These are phyloP conservation scores for Lithobates pipiens DNA, from an alignment of 2,797 vertebrate species.

Conservation along the genomic window DNA sequence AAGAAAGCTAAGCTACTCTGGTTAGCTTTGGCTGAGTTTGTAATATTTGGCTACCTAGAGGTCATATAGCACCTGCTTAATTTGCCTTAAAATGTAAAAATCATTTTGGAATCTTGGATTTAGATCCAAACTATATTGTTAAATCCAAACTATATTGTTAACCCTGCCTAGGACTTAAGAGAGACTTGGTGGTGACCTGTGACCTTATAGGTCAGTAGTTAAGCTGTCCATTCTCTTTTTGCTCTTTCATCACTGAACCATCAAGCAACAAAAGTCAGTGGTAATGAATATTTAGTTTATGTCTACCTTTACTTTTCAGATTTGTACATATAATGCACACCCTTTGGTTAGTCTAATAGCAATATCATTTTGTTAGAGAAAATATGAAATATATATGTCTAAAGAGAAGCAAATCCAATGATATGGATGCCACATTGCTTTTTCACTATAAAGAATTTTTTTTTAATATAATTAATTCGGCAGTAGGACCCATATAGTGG, in stretches of 20 bases:
- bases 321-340: neutral
- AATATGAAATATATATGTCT: neutral
- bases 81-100: conserved; percentile 66
- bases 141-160: conserved; percentile 60
- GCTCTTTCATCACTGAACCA: conserved; percentile 69
- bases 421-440: neutral
- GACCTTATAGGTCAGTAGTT: conserved; percentile 86
- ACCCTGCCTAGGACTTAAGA: conserved; percentile 67
- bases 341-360: neutral
- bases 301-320: neutral
- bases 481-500: neutral
- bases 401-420: neutral
- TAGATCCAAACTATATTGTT: conserved; percentile 63
- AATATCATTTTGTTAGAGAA: neutral
- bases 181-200: conserved; percentile 79
- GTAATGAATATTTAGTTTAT: conserved; percentile 53
- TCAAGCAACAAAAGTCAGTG: conserved; percentile 76
- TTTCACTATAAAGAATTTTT: neutral
- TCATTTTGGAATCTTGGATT: conserved; percentile 63
- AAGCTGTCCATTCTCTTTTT: conserved; percentile 81
- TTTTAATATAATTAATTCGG: neutral
- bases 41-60: neutral
- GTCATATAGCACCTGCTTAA: conserved; percentile 72
- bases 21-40: neutral
- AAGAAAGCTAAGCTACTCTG: conserved; percentile 11